Evolutionary conservation across 2,797 vertebrate genomes (phyloP), one percentile per base, ranked within the genome.

Genomic region (Eulemur albifrons): DNA sequence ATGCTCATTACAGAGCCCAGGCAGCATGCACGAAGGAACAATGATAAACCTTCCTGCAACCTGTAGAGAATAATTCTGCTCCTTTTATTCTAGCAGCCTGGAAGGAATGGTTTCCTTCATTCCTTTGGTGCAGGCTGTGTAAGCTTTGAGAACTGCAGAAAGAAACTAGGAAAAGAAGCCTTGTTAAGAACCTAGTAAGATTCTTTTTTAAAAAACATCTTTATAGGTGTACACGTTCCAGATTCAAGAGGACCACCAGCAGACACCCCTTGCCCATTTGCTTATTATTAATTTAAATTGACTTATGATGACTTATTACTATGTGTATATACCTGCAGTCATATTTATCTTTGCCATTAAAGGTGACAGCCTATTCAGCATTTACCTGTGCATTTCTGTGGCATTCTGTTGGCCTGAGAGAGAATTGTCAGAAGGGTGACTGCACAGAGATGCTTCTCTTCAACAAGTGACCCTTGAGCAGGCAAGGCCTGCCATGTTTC

Each of bases 111-210:
- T 10, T 75, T 82, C 20, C 25, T 89, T 88, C 59, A 73, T 83
- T 92, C 45, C 67, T 72, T 82, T 97, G 65, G 59, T 52, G 23
- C 0, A 86, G 35, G 54, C 25, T 92, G 94, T 21, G 15, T 38
- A 90, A 63, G 13, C 90, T 98, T 94, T 67, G 32, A 35, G 93
- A 91, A 91, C 3, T 21, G 50, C 67, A 72, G 87, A 93, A 79
- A 80, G 90, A 90, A 96, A 48, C 4, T 35, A 13, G 38, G 45
- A 23, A 86, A 92, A 83, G 59, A 65, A 80, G 84, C 17, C 35
- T 77, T 77, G 50, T 73, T 83, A 95, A 92, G 52, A 82, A 67
- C 8, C 7, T 27, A 50, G n/a, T 73, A 54, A 85, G 30, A 84
- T 61, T 87, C 15, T 69, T 40, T 76, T 77, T 25, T 10, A 43